phyloP scores from a whole-genome alignment of 2,113 vertebrate genomes.

The Toxostoma redivivum region DNA sequence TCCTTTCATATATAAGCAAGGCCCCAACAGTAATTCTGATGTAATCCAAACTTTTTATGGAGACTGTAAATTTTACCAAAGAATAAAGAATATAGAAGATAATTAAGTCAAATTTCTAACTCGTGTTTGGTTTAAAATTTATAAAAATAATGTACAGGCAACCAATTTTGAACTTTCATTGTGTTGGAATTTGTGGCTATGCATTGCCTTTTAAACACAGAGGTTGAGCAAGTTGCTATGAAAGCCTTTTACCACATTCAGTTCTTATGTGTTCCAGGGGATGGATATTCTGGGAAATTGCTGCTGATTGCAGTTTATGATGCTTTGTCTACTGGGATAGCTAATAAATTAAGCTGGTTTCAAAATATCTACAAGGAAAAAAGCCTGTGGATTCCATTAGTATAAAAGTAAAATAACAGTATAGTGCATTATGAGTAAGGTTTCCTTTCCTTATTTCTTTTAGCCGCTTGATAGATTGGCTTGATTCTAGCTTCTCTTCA shows the following conservation, averaged over 20 bases:
- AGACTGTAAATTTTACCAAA: rapidly evolving
- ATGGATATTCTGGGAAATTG: background rate
- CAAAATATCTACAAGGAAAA: background rate
- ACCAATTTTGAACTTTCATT: background rate
- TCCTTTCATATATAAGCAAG: background rate
- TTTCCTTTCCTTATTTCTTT: background rate
- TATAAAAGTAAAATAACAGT: background rate
- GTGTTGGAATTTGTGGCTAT: background rate
- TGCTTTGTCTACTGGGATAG: conserved; percentile 2
- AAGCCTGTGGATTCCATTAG: background rate
- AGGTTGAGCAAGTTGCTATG: background rate
- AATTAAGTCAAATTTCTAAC: background rate
- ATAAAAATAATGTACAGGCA: background rate
- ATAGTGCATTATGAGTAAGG: background rate
- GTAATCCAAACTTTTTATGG: background rate
- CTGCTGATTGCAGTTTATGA: background rate
- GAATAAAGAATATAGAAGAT: background rate
- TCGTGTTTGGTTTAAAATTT: background rate
- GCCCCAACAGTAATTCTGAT: background rate
- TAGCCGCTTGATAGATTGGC: background rate
- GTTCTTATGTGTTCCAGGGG: background rate
- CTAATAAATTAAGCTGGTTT: conserved; percentile 30
- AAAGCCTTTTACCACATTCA: background rate
- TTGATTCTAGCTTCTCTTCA: background rate
- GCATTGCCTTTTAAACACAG: background rate